Evolutionary conservation across 2,113 vertebrate genomes (phyloP), one percentile per base, ranked within the genome.

Genomic region (Siniperca chuatsi): DNA sequence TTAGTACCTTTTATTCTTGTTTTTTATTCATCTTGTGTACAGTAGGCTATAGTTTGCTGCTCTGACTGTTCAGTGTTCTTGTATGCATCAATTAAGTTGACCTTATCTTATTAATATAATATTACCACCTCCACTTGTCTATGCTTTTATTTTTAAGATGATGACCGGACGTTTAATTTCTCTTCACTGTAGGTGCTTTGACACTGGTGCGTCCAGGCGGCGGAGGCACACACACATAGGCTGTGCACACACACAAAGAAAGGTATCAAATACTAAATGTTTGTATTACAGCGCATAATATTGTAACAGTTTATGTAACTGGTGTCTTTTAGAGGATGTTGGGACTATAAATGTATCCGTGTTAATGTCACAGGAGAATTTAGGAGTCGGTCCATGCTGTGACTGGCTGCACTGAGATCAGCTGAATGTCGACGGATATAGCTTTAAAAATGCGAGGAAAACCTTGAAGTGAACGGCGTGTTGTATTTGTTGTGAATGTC

Each of bases 171-270:
- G 78, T 80, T 0, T 7, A 0, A 0, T 23, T 0, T 8, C 7
- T 57, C 48, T 29, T 10, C 42, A 4, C 13, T 10, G 25, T 21
- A 1, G 48, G 94, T 89, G 92, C 0, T 0, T 82, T 91, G 75
- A 89, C 82, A 52, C 33, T 75, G 46, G 77, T 83, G 86, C 96
- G 97, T 95, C 96, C 96, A 96, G 96, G 96, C 95, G 93, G 93
- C 95, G 94, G 91, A 95, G 94, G 90, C 93, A 81, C 87, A 85
- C 66, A 79, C 61, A 66, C 73, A 75, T 42, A 69, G 75, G 86
- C 84, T 84, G 83, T 77, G 79, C 91, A 88, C 86, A 88, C 93
- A 96, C 96, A 97, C 96, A 96, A 96, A 96, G 95, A 95, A 90
- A 96, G 96, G 96, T 96, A 95, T 87, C 81, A 66, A 68, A 83